phyloP scores from a whole-genome alignment of 2,888 invertebrate species.

The Drosophila cracens region DNA sequence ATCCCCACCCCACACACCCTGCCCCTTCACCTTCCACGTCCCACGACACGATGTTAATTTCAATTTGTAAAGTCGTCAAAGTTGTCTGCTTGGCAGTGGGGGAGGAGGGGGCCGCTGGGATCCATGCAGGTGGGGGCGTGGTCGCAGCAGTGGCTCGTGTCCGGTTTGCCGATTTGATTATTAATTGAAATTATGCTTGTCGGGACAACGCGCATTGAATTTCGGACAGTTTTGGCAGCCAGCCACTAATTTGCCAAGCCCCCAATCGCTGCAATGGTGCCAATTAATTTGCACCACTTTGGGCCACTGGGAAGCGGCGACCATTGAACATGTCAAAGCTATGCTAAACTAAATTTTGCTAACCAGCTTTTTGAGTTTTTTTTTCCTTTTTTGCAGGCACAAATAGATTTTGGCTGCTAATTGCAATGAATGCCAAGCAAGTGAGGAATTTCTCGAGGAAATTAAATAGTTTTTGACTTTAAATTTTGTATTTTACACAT shows the following conservation, averaged over 20 bases:
- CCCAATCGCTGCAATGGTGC: constrained; percentile 31
- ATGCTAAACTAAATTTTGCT: constrained; percentile 9
- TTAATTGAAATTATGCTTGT: constrained; percentile 75
- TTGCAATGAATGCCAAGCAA: constrained; percentile 2
- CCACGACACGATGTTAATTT: constrained; percentile 62
- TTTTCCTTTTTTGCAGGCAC: background rate
- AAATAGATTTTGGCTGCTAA: background rate
- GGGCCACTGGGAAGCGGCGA: constrained; percentile 12
- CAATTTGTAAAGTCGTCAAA: constrained; percentile 65
- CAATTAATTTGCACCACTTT: constrained; percentile 45
- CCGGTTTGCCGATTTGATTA: constrained; percentile 70
- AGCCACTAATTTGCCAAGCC: constrained; percentile 25
- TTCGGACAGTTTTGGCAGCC: constrained; percentile 72
- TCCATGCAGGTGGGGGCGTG: constrained; percentile 6
- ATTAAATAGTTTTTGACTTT: background rate
- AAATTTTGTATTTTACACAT: background rate
- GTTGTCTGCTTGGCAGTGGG: constrained; percentile 27
- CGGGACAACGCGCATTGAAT: constrained; percentile 67
- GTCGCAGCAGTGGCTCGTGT: constrained; percentile 32
- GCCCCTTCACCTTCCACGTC: background rate
- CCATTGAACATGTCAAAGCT: constrained; percentile 22
- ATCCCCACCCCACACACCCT: background rate
- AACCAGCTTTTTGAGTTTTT: background rate
- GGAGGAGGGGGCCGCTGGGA: constrained; percentile 36
- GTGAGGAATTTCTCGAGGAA: background rate